A percentile compares a stretch with the other conserved stretches of the same genome.
phyloP scores from a whole-genome alignment of 2,113 vertebrate species.

The Eclectus roratus region DNA sequence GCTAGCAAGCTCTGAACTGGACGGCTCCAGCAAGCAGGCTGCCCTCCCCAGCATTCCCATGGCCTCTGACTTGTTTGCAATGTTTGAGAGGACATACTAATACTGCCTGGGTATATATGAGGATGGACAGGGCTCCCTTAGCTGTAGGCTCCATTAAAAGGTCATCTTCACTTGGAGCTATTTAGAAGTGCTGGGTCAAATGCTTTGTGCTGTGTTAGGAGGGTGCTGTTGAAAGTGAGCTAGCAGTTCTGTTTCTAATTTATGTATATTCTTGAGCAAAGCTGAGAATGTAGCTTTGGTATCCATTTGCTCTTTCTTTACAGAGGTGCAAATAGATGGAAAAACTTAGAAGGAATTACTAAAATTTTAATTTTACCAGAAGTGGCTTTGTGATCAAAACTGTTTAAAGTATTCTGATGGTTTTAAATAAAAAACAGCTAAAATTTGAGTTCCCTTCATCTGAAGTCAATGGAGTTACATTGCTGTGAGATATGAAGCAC shows the following conservation, averaged over 20 bases:
- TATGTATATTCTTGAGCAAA: not conserved
- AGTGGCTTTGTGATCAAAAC: not conserved
- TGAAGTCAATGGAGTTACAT: not conserved
- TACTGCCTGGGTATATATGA: not conserved
- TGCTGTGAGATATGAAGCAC: not conserved
- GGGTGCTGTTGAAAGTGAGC: fast-evolving
- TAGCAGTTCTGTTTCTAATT: not conserved
- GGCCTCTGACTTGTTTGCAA: not conserved
- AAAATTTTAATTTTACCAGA: not conserved
- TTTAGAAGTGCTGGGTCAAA: not conserved
- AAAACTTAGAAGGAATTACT: not conserved
- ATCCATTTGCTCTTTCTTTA: not conserved
- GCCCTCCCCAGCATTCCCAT: not conserved
- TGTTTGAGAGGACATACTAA: fast-evolving
- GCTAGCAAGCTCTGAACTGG: not conserved
- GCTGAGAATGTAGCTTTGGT: not conserved
- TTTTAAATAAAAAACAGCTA: not conserved
- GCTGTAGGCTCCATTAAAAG: not conserved
- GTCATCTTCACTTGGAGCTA: not conserved
- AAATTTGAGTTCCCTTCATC: not conserved
- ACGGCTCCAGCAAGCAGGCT: not conserved
- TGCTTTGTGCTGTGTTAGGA: not conserved
- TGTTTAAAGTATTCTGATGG: not conserved
- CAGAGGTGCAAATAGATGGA: not conserved
- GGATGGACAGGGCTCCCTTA: not conserved